Base-by-base conservation (phyloP, 2,888 invertebrate species). In the Auanema sp. region DNA sequence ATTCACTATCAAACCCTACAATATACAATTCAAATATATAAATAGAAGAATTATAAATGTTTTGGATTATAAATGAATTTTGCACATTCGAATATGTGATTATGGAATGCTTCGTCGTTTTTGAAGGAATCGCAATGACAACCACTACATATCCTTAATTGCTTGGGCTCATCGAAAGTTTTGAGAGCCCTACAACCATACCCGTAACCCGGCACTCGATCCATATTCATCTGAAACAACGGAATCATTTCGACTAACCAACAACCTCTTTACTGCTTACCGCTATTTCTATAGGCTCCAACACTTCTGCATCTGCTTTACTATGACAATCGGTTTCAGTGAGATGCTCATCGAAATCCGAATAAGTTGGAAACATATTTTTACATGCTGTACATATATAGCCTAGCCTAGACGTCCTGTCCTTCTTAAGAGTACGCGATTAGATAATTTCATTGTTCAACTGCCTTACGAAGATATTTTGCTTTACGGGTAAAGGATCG, bases 291-390 rank as follows among this genome's bases (percentile, higher is more conserved):
- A 18, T 21, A 8, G 21, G 18, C 47, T 16, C 18, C 11, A 47
- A 18, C 47, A 21, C 16, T 47, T 47, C 14, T 43, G 43, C 6
- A 16, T 47, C 47, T 47, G 16, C 11, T 47, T 47, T 47, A 18
- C 6, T 21, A 8, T 21, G 18, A 21, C 47, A 47, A 8, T 47
- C 47, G 6, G 47, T 47, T 21, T 47, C 47, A 16, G 47, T 47
- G 6, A 47, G 47, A 47, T 47, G 47, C 5, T 47, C 21, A 21
- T 47, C 47, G 47, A 47, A 47, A 47, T 47, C 47, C 47, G 47
- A 5, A 21, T 47, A 47, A 11, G 5, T 47, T 16, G 18, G 8
- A 21, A 47, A 47, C 16, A 47, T 47, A 16, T 47, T 47, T 47
- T 21, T 16, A 47, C 47, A 47, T 8, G 16, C 5, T 21, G 11